phyloP scores from a whole-genome alignment of 2,888 invertebrate species.

The Pyrocoelia pectoralis region DNA sequence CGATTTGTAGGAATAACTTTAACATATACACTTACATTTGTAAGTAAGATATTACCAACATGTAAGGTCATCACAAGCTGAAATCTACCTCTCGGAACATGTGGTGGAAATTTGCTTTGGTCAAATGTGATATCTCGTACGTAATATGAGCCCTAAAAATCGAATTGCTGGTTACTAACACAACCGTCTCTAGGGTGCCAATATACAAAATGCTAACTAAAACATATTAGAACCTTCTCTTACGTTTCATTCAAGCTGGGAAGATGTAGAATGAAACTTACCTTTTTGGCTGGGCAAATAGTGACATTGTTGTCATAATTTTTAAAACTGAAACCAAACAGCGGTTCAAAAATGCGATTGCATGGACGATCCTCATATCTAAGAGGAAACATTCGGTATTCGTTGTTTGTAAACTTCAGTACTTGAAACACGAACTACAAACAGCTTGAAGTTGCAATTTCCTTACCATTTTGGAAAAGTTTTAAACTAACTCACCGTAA shows the following conservation, averaged over 20 bases:
- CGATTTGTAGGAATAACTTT: not conserved
- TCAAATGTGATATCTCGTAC: not conserved
- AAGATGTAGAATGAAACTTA: no score
- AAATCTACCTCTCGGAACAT: not conserved
- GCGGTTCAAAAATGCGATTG: not conserved
- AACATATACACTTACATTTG: not conserved
- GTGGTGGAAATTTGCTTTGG: conserved; percentile 5
- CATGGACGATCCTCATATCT: not conserved
- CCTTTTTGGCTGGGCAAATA: not conserved
- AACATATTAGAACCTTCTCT: no score
- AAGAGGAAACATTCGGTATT: not conserved
- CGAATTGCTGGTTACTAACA: no score
- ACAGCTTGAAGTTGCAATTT: not conserved
- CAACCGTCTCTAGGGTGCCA: no score
- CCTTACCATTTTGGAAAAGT: not conserved
- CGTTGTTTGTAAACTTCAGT: conserved; percentile 2
- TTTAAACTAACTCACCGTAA: not conserved
- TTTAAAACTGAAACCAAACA: not conserved
- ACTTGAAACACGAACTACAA: not conserved
- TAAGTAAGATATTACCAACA: not conserved
- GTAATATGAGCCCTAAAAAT: not conserved
- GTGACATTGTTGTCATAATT: not conserved
- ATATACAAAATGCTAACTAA: no score
- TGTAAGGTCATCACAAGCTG: not conserved
- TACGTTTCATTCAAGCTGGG: no score